Percentiles rank a stretch among this genome's conserved stretches.
These are phyloP conservation scores for Protobothrops flavoviridis DNA, from an alignment of 2,113 vertebrate genomes.

Conservation along the genomic window DNA sequence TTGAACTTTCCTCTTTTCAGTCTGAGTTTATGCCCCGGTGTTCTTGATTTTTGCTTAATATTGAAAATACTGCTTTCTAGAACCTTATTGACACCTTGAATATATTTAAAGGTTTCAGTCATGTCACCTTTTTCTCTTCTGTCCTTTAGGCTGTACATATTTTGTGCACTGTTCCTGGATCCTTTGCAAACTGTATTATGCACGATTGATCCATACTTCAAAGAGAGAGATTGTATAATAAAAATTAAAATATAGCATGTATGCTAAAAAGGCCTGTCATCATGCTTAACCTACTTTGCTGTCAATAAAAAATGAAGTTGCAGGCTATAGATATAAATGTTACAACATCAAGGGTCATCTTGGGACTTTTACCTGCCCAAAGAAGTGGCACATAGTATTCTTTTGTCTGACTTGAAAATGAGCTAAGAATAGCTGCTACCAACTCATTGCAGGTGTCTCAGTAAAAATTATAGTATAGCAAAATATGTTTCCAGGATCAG, in stretches of 20 bases:
- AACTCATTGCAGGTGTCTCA: not conserved
- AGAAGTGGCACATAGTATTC: not conserved
- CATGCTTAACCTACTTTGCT: not conserved
- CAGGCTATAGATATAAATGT: not conserved
- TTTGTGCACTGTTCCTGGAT: not conserved
- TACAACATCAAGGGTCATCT: not conserved
- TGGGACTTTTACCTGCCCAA: not conserved
- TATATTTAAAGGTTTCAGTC: no score
- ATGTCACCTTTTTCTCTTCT: no score
- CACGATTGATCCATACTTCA: not conserved
- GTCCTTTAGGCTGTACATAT: not conserved
- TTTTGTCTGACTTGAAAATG: not conserved
- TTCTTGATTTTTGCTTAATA: no score
- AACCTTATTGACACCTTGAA: no score
- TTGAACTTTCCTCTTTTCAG: no score
- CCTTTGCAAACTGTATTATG: not conserved
- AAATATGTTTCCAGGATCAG: not conserved
- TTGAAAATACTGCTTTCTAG: no score
- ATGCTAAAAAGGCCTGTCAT: not conserved
- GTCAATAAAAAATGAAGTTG: not conserved
- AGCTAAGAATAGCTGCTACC: not conserved
- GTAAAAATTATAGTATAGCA: not conserved
- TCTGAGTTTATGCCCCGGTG: no score
- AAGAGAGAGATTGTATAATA: not conserved
- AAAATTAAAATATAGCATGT: not conserved